Evolutionary conservation across 2,113 vertebrate species (phyloP).

Genomic region (Sylvietta virens): DNA sequence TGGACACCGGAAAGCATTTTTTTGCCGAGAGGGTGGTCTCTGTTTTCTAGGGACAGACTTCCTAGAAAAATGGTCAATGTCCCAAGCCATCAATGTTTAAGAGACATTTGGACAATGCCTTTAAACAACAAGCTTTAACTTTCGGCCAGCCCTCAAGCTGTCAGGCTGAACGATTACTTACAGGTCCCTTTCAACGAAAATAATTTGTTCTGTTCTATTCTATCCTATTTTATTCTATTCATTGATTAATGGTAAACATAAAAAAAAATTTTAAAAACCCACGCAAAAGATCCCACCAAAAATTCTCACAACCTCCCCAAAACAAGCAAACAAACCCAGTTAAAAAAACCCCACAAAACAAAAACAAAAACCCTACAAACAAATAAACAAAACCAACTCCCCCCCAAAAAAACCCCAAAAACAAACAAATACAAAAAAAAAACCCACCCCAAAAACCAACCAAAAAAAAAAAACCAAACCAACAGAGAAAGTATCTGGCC

Average conservation of each 20-base stretch:
- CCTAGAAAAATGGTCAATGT: neutral
- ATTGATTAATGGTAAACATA: neutral
- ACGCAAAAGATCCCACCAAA: neutral
- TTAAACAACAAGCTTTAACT: neutral
- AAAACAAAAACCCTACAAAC: neutral
- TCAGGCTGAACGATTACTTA: neutral
- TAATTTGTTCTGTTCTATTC: accelerated
- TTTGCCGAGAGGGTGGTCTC: neutral
- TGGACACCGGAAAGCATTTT: neutral
- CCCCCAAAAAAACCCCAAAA: no score
- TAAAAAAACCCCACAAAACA: neutral
- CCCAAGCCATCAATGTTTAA: neutral
- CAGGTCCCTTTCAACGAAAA: neutral
- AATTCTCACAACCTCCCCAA: neutral
- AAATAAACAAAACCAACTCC: neutral
- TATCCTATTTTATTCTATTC: neutral
- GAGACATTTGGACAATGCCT: neutral
- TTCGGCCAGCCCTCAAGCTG: accelerated
- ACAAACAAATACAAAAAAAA: no score
- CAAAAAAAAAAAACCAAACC: neutral
- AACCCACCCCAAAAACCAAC: neutral
- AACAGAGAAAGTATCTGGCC: neutral
- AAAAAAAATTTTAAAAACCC: neutral
- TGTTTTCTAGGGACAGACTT: neutral
- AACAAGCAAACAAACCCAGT: neutral